These are phyloP conservation scores for Eupithecia subfuscata DNA, from an alignment of 2,888 invertebrate species.

Conservation along the genomic window DNA sequence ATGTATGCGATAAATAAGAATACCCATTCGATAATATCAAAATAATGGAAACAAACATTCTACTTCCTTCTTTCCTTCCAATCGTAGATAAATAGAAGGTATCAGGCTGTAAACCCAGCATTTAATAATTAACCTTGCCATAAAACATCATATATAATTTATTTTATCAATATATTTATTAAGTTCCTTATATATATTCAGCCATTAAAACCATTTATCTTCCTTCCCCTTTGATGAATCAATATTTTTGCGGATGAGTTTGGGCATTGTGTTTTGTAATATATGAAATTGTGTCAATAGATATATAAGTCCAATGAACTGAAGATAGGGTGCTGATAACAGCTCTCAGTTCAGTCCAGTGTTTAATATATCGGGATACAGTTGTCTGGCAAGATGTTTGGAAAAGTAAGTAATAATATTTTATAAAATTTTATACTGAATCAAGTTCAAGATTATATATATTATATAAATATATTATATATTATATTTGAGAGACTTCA, in stretches of 20 bases:
- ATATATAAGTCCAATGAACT: constrained; percentile 33
- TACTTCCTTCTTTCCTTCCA: constrained; percentile 66
- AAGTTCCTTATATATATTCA: constrained; percentile 1
- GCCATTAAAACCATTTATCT: not conserved
- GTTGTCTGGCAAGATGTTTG: constrained; percentile 27
- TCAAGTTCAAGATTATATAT: no score
- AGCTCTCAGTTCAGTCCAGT: constrained; percentile 26
- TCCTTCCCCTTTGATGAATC: not conserved
- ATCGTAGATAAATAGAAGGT: constrained; percentile 55
- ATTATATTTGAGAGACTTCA: not conserved
- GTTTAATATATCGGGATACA: constrained; percentile 21
- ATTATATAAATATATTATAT: no score
- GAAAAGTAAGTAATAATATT: constrained; percentile 32
- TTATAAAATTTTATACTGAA: not conserved
- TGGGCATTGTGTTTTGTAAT: constrained; percentile 2
- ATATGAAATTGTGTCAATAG: constrained; percentile 30
- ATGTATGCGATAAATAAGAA: no score
- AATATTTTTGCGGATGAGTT: not conserved
- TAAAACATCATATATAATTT: constrained; percentile 2
- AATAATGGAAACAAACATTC: constrained; percentile 53
- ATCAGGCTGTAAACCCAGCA: constrained; percentile 49
- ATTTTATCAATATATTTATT: not conserved
- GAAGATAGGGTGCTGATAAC: constrained; percentile 28
- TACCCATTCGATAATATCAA: not conserved
- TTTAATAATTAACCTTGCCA: constrained; percentile 42